Evolutionary conservation across 92 coral and sea anemone species (phyloP).

Genomic region (Umimayanthus kanabou): DNA sequence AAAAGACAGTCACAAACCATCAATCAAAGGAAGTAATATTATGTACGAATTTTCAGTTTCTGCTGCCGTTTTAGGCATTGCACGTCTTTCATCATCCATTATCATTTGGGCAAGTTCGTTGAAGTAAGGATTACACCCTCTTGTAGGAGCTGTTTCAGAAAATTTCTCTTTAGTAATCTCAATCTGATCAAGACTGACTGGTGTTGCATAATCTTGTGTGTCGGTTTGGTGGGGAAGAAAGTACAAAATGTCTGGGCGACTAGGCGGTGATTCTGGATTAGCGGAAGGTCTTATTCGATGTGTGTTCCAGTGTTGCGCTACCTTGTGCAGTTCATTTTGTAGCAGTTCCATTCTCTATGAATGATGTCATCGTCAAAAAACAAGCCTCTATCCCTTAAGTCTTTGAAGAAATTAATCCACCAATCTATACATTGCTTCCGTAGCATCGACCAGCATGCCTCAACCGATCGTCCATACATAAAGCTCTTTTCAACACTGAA

Average conservation of each 20-base stretch:
- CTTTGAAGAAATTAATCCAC: too few relatives aligned
- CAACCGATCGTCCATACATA: slow-evolving; percentile 47
- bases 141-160: slow-evolving; percentile 6
- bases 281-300: slow-evolving; percentile 29
- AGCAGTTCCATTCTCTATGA: slow-evolving; percentile 41
- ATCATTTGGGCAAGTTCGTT: slow-evolving; percentile 20
- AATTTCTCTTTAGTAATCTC: slow-evolving; percentile 4
- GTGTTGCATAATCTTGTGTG: too few relatives aligned
- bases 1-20: background rate
- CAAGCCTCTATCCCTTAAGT: too few relatives aligned
- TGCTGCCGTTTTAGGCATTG: slow-evolving; percentile 7
- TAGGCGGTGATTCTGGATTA: slow-evolving; percentile 27
- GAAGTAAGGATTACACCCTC: slow-evolving; percentile 28
- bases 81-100: slow-evolving; percentile 14
- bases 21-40: background rate
- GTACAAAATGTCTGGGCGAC: slow-evolving; percentile 23
- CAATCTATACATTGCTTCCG: slow-evolving; percentile 4
- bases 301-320: slow-evolving; percentile 30
- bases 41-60: slow-evolving; percentile 1
- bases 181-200: slow-evolving; percentile 20
- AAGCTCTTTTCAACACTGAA: slow-evolving; percentile 12
- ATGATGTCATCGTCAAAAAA: slow-evolving; percentile 43
- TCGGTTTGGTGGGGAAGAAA: slow-evolving; percentile 23
- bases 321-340: slow-evolving; percentile 23
- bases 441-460: slow-evolving; percentile 50